Evolutionary conservation across 2,888 invertebrate species (phyloP), one percentile per base, ranked within the genome.

Genomic region (Cetonia aurata): DNA sequence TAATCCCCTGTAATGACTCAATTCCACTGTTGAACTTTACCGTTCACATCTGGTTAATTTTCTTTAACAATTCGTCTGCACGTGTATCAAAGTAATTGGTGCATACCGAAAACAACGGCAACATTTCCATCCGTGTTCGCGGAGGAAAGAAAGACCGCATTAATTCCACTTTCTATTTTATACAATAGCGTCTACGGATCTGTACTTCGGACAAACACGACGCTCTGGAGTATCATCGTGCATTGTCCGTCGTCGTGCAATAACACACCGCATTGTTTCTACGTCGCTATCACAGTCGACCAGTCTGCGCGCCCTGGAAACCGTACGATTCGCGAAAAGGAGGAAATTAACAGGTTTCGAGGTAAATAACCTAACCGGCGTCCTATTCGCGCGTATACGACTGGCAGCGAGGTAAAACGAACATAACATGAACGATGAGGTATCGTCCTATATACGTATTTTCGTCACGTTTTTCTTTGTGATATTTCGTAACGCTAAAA

Each of bases 301-400:
- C 46, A 31, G 25, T n/a, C 48, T 6, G 17, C 52, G 17, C 9
- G 25, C 9, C 13, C 13, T 60, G 44, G 60, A 60, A 60, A 48
- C 60, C 46, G 13, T 60, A 60, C 46, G 9, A 15, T 13, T 33
- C 33, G 8, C 13, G 60, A 48, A 60, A 46, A 31, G 46, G 12
- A 46, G 25, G 31, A 60, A 60, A 60, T 46, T 60, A 46, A 60
- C 46, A 60, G 46, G 60, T 60, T 60, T 60, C 60, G 31, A 60
- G 46, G 46, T 46, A 60, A 60, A 60, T 60, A 60, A 60, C 60
- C 46, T 48, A 31, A 33, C 31, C 15, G 13, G 31, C 9, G 55
- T n/a, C n/a, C n/a, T n/a, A n/a, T n/a, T n/a, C n/a, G n/a, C 37
- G 10, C n/a, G 8, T 37, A 37, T 33, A n/a, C 31, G 31, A 13